phyloP scores from a whole-genome alignment of 2,113 vertebrate genomes.

The Pangasianodon hypophthalmus region DNA sequence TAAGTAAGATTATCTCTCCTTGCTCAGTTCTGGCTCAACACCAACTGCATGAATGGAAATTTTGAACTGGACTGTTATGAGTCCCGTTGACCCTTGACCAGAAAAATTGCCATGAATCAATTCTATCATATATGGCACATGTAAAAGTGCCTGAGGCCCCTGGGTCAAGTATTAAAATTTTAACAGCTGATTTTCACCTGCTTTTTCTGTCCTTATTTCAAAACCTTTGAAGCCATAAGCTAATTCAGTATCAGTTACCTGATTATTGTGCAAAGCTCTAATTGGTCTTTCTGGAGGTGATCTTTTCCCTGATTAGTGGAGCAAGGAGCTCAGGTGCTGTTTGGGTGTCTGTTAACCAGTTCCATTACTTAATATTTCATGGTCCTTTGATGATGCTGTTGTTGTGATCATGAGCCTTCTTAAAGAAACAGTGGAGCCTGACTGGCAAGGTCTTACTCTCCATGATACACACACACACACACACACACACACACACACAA shows the following conservation, averaged over 20 bases:
- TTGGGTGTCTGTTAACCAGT: constrained; percentile 65
- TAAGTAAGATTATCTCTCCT: background rate
- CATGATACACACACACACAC: constrained; percentile 5
- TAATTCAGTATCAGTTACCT: background rate
- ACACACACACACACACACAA: background rate
- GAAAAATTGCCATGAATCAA: background rate
- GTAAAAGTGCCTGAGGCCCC: background rate
- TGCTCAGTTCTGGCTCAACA: background rate
- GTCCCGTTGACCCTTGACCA: background rate
- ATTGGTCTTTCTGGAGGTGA: background rate
- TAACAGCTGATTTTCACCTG: background rate
- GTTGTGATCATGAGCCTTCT: constrained; percentile 54
- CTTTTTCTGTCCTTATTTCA: too few relatives aligned
- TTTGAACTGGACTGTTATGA: background rate
- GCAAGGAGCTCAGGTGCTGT: constrained; percentile 52
- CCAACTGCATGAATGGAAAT: background rate
- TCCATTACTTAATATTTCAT: constrained; percentile 70
- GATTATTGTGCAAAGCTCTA: background rate
- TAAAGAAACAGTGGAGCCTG: constrained; percentile 60
- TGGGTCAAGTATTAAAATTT: background rate
- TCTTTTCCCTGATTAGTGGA: constrained; percentile 30
- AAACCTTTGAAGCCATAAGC: background rate
- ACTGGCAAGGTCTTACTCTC: constrained; percentile 39
- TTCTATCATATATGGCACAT: too few relatives aligned
- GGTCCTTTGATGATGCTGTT: constrained; percentile 44